Percentiles rank a stretch among this genome's conserved stretches.
Conservation (phyloP, 1,140 invertebrate genomes). For the Cyrtorhinus lividipennis region DNA sequence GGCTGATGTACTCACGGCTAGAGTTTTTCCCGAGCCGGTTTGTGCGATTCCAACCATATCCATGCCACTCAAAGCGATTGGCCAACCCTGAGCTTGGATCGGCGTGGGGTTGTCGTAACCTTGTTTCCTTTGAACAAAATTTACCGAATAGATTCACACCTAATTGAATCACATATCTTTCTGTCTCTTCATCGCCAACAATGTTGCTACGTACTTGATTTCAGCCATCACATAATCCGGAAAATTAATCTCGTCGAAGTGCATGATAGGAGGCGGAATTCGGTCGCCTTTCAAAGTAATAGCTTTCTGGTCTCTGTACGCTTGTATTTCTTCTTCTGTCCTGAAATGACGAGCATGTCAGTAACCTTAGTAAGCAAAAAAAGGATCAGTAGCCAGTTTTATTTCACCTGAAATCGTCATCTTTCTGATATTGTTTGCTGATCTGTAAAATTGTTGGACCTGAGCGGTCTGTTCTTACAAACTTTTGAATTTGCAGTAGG, state of each 20-base stretch:
- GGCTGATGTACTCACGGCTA: slow-evolving; percentile 38
- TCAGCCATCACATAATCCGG: slow-evolving; percentile 57
- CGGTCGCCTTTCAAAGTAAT: slow-evolving; percentile 65
- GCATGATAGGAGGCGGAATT: slow-evolving; percentile 59
- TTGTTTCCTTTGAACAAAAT: slow-evolving; percentile 23
- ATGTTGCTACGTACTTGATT: slow-evolving; percentile 30
- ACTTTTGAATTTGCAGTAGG: too few species aligned
- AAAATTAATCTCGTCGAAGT: slow-evolving; percentile 65
- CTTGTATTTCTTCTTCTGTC: slow-evolving; percentile 57
- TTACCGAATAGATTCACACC: too few species aligned
- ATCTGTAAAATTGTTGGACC: too few species aligned
- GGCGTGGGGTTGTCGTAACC: slow-evolving; percentile 72
- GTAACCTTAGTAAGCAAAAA: too few species aligned
- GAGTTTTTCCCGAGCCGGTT: slow-evolving; percentile 82
- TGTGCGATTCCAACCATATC: slow-evolving; percentile 93
- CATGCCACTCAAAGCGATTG: slow-evolving; percentile 76
- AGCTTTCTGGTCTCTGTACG: slow-evolving; percentile 55
- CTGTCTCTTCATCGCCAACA: too few species aligned
- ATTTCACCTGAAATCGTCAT: too few species aligned
- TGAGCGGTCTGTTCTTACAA: too few species aligned
- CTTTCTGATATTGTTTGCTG: too few species aligned
- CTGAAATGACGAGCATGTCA: too few species aligned
- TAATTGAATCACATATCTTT: too few species aligned
- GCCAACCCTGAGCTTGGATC: slow-evolving; percentile 82
- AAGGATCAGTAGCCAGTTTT: too few species aligned